Evolutionary conservation across 2,113 vertebrate genomes (phyloP), one percentile per base, ranked within the genome.

Genomic region (Ursus arctos): DNA sequence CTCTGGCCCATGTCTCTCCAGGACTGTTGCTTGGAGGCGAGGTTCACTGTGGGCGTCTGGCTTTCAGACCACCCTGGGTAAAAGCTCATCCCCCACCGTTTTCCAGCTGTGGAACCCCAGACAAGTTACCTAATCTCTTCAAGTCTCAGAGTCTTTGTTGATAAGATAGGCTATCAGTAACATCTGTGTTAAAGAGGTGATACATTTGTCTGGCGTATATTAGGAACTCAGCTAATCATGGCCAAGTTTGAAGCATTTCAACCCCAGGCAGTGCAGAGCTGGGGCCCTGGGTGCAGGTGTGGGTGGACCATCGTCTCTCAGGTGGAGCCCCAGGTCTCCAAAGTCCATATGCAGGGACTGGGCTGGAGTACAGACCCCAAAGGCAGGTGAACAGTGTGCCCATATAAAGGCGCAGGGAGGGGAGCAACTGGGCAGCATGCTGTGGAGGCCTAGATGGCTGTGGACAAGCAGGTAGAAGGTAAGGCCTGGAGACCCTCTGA

Each of bases 141-240:
- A 31, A 21, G 81, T 22, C 33, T 36, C 81, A 51, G 55, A 22
- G 2, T 65, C 71, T 4, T 67, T 3, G 6, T 0, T 43, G 47
- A n/a, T 19, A 26, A 65, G 16, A 31, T 1, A 22, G 40, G 36
- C 4, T 7, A 1, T 13, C 31, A 11, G 1, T 9, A 7, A 7
- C 4, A 8, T 6, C 69, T 36, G 26, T 10, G 53, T 8, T 55
- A 11, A 16, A 3, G 53, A 47, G 36, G 26, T 0, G 69, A 24
- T 5, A 3, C 33, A 7, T 49, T 47, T 47, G 18, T 21, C 5
- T 13, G 40, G 59, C 12, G 2, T 21, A 26, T 11, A 2, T 28
- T 21, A 51, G 80, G 43, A 12, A 24, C 33, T 16, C 22, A 15
- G 12, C 49, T 15, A 31, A 16, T 40, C n/a, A 3, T 14, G 47